Percentiles rank a stretch among this genome's conserved stretches.
Conservation (phyloP, 1,140 invertebrate species). For the Ceratitis capitata region DNA sequence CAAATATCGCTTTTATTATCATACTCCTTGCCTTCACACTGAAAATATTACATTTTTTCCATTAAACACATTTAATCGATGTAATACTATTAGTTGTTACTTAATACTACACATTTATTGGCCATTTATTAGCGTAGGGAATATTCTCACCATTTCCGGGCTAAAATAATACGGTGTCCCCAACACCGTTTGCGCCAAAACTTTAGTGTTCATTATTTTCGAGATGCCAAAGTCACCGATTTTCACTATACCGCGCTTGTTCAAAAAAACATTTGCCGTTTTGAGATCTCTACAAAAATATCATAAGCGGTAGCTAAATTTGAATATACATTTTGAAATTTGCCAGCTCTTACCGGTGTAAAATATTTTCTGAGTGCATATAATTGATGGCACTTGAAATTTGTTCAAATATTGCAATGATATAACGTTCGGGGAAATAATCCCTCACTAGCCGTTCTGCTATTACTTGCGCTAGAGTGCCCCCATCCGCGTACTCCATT, state of each 20-base stretch:
- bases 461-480: slow-evolving; percentile 76
- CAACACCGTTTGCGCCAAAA: slow-evolving; percentile 79
- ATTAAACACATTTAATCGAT: no score
- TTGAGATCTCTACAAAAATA: slow-evolving; percentile 73
- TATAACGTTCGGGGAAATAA: slow-evolving; percentile 70
- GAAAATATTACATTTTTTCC: slow-evolving; percentile 47
- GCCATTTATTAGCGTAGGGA: not conserved
- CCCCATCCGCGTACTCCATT: slow-evolving; percentile 85
- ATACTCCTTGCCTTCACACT: slow-evolving; percentile 82
- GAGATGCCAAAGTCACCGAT: slow-evolving; percentile 85
- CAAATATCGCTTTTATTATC: slow-evolving; percentile 84
- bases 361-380: slow-evolving; percentile 78
- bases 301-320: no score
- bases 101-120: no score
- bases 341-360: slow-evolving; percentile 71
- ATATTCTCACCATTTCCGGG: slow-evolving; percentile 77
- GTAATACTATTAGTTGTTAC: no score
- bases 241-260: slow-evolving; percentile 74
- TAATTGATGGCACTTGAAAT: slow-evolving; percentile 77
- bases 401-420: slow-evolving; percentile 76
- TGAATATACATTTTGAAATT: no score
- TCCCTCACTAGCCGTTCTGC: slow-evolving; percentile 62
- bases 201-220: slow-evolving; percentile 77
- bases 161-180: slow-evolving; percentile 86
- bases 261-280: slow-evolving; percentile 82